These are phyloP conservation scores for Heliothis peltigera DNA, from an alignment of 2,888 invertebrate genomes.

Conservation along the genomic window DNA sequence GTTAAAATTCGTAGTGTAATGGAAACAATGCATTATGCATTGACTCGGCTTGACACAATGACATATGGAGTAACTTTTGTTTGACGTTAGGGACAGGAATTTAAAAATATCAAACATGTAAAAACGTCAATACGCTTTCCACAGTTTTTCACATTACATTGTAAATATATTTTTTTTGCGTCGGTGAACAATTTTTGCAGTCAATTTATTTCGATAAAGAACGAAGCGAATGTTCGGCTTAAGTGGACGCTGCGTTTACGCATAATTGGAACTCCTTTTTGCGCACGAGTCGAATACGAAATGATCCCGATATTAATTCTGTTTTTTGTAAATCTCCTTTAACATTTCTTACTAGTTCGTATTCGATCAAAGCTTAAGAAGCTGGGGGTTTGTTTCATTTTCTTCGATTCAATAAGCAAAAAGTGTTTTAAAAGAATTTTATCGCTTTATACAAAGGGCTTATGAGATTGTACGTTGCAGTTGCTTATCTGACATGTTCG, in stretches of 20 bases:
- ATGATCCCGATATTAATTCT: constrained; percentile 80
- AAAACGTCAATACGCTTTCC: constrained; percentile 77
- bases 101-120: constrained; percentile 79
- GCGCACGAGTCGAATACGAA: constrained; percentile 83
- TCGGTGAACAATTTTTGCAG: constrained; percentile 75
- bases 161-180: constrained; percentile 74
- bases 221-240: constrained; percentile 77
- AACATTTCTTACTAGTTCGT: constrained; percentile 70
- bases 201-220: constrained; percentile 77
- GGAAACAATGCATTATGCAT: constrained; percentile 89
- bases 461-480: constrained; percentile 19
- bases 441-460: constrained; percentile 19
- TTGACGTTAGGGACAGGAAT: constrained; percentile 83
- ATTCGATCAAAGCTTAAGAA: constrained; percentile 61
- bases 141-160: constrained; percentile 76
- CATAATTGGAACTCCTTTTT: constrained; percentile 87
- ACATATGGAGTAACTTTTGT: constrained; percentile 85
- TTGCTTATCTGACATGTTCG: constrained; percentile 38
- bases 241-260: constrained; percentile 84
- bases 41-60: constrained; percentile 83
- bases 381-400: constrained; percentile 58
- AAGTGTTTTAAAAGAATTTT: constrained; percentile 47
- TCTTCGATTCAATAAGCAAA: constrained; percentile 57
- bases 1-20: constrained; percentile 89
- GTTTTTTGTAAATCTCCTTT: constrained; percentile 75